phyloP scores from a whole-genome alignment of 2,888 invertebrate genomes.

The Mamestra brassicae region DNA sequence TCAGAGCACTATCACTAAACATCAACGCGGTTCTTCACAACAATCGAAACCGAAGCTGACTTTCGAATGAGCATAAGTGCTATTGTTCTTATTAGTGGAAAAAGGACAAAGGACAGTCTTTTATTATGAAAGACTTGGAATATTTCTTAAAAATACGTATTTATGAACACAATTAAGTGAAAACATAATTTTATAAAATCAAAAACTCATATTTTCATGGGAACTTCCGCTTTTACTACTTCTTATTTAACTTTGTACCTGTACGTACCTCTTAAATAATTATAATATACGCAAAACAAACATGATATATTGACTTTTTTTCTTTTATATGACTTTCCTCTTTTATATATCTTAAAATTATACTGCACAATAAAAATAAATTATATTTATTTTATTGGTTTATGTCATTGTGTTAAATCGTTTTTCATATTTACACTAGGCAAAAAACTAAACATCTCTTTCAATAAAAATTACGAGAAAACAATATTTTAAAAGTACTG shows the following conservation, averaged over 20 bases:
- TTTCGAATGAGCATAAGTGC: not conserved
- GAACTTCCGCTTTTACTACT: not conserved
- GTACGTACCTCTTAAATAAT: not conserved
- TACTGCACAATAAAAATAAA: not conserved
- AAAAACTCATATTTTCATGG: not conserved
- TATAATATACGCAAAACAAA: conserved; percentile 2
- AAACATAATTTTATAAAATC: conserved; percentile 6
- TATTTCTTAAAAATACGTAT: not conserved
- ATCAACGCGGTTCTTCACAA: not conserved
- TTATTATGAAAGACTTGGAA: not conserved
- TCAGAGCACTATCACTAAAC: not conserved
- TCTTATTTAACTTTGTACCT: not conserved
- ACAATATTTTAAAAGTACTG: not conserved
- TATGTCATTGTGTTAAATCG: not conserved
- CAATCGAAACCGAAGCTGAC: not conserved
- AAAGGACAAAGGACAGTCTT: not conserved
- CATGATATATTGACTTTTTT: not conserved
- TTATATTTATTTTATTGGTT: not conserved
- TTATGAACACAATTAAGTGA: conserved; percentile 8
- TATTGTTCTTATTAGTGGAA: not conserved
- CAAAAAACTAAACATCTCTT: not conserved
- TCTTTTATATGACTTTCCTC: not conserved
- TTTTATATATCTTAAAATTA: too few species aligned
- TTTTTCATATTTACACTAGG: not conserved
- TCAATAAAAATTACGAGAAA: not conserved